Base-by-base conservation (phyloP, 2,888 invertebrate species). In the Oscheius onirici region DNA sequence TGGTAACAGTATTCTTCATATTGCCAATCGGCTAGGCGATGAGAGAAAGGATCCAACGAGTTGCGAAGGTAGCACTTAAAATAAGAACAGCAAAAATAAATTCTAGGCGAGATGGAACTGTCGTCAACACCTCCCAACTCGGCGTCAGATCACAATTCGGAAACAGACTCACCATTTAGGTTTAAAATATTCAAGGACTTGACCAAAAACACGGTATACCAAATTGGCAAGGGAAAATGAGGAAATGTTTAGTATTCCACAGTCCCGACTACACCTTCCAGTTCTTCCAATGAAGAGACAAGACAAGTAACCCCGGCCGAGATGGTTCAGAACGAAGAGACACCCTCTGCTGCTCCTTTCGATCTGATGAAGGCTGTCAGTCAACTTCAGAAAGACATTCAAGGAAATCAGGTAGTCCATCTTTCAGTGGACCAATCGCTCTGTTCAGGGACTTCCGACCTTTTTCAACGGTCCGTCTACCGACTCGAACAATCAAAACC, bases 21-120 rank as follows among this genome's bases (percentile, higher is more conserved):
- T 69, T 15, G 69, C 69, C 34, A 69, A 69, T 44, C 58, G 69
- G 34, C 46, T 69, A 13, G 60, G 69, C 28, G 58, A 69, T 26
- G 20, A 26, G 26, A 22, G 49, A 17, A 63, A 63, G 34, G 60
- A 60, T 20, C 3, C 49, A 1, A n/a, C 10, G 13, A 43, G 17
- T 17, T 8, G 1, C 8, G 60, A 60, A 41, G 60, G 60, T 41
- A 58, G 11, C 40, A n/a, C n/a, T n/a, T n/a, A n/a, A 17, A 15
- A 17, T 8, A 1, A 49, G 15, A 17, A 17, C 2, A 17, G 1
- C 2, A 15, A n/a, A 49, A 10, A 17, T 2, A 10, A 20, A 3
- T 22, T 49, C 22, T 17, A 49, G 63, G 26, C 28, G 63, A 63
- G 10, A 63, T 63, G 49, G 49, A 63, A 2, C 20, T 49, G 49